Percentiles rank a stretch among this genome's conserved stretches.
phyloP scores from a whole-genome alignment of 2,888 invertebrate species.

The Acanthosepion lycidas region DNA sequence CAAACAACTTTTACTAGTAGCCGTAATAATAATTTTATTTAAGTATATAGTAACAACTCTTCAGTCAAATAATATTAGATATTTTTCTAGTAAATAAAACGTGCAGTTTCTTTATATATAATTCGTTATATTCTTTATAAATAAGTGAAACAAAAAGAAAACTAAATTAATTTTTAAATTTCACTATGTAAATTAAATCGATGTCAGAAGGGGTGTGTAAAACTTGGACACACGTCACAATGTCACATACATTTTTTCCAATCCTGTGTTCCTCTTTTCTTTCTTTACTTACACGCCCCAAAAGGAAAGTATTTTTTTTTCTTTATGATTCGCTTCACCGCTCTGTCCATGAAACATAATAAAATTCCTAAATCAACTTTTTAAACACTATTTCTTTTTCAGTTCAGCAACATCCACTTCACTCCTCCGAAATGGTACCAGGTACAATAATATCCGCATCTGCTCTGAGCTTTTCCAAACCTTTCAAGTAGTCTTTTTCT shows the following conservation, averaged over 20 bases:
- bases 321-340: not conserved
- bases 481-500: not conserved
- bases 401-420: no score
- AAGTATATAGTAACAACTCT: not conserved
- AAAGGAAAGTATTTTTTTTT: not conserved
- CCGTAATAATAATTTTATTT: not conserved
- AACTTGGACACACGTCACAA: not conserved
- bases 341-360: not conserved
- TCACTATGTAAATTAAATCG: not conserved
- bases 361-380: not conserved
- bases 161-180: not conserved
- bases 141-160: not conserved
- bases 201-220: not conserved
- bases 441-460: no score
- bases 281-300: not conserved
- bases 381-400: not conserved
- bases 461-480: no score
- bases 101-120: not conserved
- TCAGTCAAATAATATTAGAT: not conserved
- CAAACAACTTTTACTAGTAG: not conserved
- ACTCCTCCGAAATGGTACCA: no score
- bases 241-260: not conserved
- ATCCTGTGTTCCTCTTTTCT: not conserved
- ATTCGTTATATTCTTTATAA: not conserved
- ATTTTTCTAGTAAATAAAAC: not conserved